Percentiles rank a stretch among this genome's conserved stretches.
Evolutionary conservation across 2,797 vertebrate genomes (phyloP).

Genomic region (Gobio occitaniae): DNA sequence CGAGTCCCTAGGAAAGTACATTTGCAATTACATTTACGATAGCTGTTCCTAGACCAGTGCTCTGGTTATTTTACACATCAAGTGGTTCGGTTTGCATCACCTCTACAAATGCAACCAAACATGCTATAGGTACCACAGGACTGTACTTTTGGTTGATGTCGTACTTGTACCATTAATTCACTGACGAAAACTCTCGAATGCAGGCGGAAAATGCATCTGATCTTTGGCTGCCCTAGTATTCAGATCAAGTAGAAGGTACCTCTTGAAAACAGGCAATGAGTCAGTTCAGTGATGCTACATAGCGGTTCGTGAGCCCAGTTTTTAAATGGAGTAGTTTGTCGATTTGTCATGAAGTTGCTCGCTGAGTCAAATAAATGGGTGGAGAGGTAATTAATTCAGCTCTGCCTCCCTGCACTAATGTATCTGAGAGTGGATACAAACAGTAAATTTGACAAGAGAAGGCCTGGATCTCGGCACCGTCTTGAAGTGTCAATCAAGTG

Average conservation of each 20-base stretch:
- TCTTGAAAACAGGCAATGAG: background rate
- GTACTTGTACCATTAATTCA: slow-evolving; percentile 1
- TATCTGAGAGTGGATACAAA: slow-evolving; percentile 29
- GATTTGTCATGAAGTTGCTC: slow-evolving; percentile 37
- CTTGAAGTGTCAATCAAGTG: slow-evolving; percentile 22
- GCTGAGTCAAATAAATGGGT: slow-evolving; percentile 48
- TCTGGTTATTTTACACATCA: slow-evolving; percentile 13
- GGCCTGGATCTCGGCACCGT: background rate
- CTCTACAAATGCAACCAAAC: slow-evolving; percentile 17
- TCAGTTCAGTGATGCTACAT: background rate
- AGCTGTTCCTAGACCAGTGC: background rate
- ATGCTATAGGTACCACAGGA: background rate
- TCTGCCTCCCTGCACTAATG: slow-evolving; percentile 28
- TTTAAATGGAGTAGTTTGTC: slow-evolving; percentile 25
- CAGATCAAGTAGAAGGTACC: background rate
- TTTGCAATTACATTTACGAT: slow-evolving; percentile 13
- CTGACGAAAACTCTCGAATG: background rate
- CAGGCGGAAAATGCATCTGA: background rate
- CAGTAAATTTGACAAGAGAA: background rate
- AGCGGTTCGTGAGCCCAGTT: background rate
- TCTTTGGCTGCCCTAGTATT: background rate
- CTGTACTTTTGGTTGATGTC: background rate
- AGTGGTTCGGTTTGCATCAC: background rate
- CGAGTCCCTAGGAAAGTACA: slow-evolving; percentile 1
- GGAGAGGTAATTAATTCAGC: slow-evolving; percentile 54